phyloP scores from a whole-genome alignment of 2,113 vertebrate species.

The Plestiodon gilberti region DNA sequence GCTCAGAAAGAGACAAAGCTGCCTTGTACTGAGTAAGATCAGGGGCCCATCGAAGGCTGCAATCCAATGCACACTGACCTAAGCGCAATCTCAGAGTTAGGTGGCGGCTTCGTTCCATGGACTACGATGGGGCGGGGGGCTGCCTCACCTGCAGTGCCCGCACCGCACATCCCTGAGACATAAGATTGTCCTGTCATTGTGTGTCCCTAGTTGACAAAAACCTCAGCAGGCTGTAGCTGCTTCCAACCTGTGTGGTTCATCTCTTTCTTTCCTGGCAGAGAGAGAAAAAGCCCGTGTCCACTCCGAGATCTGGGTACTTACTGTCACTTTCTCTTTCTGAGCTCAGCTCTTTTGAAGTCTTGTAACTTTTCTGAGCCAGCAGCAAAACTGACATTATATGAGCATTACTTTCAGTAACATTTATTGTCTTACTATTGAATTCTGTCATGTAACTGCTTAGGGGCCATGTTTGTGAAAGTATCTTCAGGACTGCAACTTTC shows the following conservation, averaged over 20 bases:
- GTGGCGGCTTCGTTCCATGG: too few species aligned
- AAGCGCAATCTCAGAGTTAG: too few species aligned
- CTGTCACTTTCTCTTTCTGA: background rate
- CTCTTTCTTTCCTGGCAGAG: background rate
- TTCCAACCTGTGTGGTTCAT: background rate
- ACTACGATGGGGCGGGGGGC: too few species aligned
- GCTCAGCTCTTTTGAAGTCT: background rate
- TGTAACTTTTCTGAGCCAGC: background rate
- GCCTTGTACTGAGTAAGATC: too few species aligned
- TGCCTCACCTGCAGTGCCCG: too few species aligned
- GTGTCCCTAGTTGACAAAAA: background rate
- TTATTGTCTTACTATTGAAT: background rate
- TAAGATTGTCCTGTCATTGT: too few species aligned
- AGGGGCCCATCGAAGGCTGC: too few species aligned
- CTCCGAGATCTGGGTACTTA: background rate
- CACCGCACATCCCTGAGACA: too few species aligned
- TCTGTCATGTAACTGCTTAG: background rate
- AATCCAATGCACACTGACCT: too few species aligned
- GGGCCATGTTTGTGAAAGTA: constrained; percentile 7
- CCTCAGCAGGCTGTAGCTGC: background rate
- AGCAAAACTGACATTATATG: background rate
- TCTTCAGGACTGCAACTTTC: background rate
- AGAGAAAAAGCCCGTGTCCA: background rate
- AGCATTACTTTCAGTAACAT: background rate
- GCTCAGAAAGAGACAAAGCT: too few species aligned